Evolutionary conservation across 1,140 invertebrate genomes (phyloP).

Genomic region (Coenobita brevimanus): DNA sequence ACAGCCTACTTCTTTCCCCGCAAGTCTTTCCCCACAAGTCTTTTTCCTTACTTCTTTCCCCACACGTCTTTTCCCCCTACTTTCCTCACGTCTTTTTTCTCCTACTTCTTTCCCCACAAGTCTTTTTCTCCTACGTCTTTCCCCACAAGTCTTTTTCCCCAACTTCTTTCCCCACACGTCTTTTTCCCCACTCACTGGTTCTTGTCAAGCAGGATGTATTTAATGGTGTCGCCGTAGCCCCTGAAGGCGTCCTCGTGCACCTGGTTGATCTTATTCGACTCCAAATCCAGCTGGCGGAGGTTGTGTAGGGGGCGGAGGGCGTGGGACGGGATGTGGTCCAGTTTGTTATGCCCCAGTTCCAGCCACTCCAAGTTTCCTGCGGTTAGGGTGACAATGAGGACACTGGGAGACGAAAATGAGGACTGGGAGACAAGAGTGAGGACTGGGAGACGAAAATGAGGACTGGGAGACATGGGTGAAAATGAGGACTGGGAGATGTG

Average conservation of each 20-base stretch:
- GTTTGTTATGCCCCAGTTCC: conserved; percentile 80
- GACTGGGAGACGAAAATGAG: too few species aligned
- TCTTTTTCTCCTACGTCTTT: neutral
- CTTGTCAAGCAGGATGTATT: conserved; percentile 92
- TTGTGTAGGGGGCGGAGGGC: conserved; percentile 85
- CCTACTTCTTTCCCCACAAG: neutral
- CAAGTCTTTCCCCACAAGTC: too few species aligned
- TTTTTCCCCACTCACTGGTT: conserved; percentile 81
- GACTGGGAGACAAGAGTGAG: too few species aligned
- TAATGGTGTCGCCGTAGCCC: conserved; percentile 90
- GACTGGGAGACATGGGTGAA: too few species aligned
- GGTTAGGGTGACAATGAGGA: neutral
- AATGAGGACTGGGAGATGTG: too few species aligned
- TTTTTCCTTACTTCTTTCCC: neutral
- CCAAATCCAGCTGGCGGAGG: conserved; percentile 87
- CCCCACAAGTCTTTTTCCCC: neutral
- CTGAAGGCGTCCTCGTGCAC: conserved; percentile 89
- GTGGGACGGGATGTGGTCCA: conserved; percentile 80
- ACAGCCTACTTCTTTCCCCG: too few species aligned
- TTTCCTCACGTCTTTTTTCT: neutral
- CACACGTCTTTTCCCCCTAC: neutral
- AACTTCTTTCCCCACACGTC: neutral
- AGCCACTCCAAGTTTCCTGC: conserved; percentile 90
- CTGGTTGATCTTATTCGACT: conserved; percentile 88
- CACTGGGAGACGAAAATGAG: too few species aligned